These are phyloP conservation scores for Drymonia ruficornis DNA, from an alignment of 2,888 invertebrate genomes.

Conservation along the genomic window DNA sequence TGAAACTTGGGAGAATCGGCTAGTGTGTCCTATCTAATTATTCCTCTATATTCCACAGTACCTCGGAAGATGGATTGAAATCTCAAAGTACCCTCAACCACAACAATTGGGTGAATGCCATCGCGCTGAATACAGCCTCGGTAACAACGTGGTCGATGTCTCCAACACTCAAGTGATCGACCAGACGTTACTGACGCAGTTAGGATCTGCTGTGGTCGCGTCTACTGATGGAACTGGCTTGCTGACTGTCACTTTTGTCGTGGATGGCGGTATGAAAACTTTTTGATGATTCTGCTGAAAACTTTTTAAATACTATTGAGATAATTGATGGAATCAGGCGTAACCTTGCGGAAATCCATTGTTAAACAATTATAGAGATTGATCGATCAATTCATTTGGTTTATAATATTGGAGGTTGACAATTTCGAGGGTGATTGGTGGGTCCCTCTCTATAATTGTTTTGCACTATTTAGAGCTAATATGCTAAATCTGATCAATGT, in stretches of 20 bases:
- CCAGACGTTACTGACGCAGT: constrained; percentile 71
- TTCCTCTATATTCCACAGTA: constrained; percentile 48
- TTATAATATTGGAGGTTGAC: too few relatives aligned
- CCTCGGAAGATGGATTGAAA: constrained; percentile 86
- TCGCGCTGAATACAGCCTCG: constrained; percentile 79
- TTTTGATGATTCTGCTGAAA: neutral
- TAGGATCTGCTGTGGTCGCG: constrained; percentile 75
- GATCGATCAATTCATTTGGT: too few relatives aligned
- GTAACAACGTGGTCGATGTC: constrained; percentile 42
- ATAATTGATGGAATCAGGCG: too few relatives aligned
- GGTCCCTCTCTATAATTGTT: too few relatives aligned
- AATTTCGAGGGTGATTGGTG: too few relatives aligned
- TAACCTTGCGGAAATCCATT: too few relatives aligned
- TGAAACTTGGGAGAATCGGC: too few relatives aligned
- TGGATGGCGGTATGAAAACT: constrained; percentile 72
- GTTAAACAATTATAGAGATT: too few relatives aligned
- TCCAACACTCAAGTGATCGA: constrained; percentile 61
- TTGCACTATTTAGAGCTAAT: too few relatives aligned
- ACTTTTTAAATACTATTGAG: neutral
- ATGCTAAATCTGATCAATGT: too few relatives aligned
- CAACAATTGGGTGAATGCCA: constrained; percentile 86
- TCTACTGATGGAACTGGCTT: constrained; percentile 77
- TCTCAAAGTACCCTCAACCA: constrained; percentile 85
- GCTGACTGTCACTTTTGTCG: constrained; percentile 80
- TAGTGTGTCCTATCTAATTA: neutral